Percentiles rank a stretch among this genome's conserved stretches.
Evolutionary conservation across 2,113 vertebrate species (phyloP).

Genomic region (Pluvialis apricaria): DNA sequence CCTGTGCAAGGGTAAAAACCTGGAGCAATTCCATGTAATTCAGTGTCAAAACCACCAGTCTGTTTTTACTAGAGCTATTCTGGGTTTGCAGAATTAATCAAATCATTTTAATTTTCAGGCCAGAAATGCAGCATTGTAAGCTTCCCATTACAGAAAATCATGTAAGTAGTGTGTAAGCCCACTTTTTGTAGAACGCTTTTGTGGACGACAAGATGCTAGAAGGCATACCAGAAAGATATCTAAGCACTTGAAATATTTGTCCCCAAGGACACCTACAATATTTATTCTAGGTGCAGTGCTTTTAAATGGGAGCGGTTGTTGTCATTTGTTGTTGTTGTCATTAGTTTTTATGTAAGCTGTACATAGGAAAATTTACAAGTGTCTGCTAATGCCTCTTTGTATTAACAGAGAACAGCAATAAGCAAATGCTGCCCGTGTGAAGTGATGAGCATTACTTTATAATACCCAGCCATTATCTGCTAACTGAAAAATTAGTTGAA

Average conservation of each 20-base stretch:
- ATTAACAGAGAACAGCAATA: constrained; percentile 51
- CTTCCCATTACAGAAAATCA: neutral
- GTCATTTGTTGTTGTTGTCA: constrained; percentile 45
- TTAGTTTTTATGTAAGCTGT: constrained; percentile 64
- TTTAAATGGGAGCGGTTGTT: constrained; percentile 33
- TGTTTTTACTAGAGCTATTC: neutral
- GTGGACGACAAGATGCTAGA: neutral
- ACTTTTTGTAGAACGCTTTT: neutral
- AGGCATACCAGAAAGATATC: neutral
- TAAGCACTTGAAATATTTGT: constrained; percentile 17
- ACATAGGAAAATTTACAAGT: constrained; percentile 60
- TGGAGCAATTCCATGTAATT: neutral
- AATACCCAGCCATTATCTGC: constrained; percentile 58
- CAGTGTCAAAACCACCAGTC: neutral
- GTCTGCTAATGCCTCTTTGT: constrained; percentile 64
- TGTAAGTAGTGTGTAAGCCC: neutral
- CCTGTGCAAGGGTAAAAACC: neutral
- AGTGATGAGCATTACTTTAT: constrained; percentile 62
- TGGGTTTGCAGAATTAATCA: neutral
- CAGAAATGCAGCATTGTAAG: neutral
- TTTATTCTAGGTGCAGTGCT: constrained; percentile 58
- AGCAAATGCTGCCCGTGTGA: constrained; percentile 43
- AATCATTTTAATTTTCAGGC: neutral
- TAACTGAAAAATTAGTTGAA: constrained; percentile 67
- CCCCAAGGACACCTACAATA: constrained; percentile 46